These are phyloP conservation scores for Drosophila orosa DNA, from an alignment of 1,140 invertebrate genomes.

Conservation along the genomic window DNA sequence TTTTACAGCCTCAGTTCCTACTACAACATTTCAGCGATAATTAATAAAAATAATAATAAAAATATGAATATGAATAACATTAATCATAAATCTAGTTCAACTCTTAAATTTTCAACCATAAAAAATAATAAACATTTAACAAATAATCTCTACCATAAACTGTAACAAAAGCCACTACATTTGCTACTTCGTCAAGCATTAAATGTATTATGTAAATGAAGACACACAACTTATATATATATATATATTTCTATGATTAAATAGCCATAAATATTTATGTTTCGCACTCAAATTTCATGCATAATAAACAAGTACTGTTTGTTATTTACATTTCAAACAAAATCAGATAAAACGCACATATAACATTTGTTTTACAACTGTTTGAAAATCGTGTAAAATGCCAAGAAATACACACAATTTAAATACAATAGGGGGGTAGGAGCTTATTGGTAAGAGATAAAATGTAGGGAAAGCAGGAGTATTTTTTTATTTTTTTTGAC, in stretches of 20 bases:
- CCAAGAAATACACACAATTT: slow-evolving; percentile 1
- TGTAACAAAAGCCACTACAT: not conserved
- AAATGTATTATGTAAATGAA: slow-evolving; percentile 2
- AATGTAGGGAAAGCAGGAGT: not conserved
- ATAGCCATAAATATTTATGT: not conserved
- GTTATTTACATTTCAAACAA: not conserved
- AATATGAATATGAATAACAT: not conserved
- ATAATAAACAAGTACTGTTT: not conserved
- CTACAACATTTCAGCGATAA: not conserved
- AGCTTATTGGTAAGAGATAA: slow-evolving; percentile 9
- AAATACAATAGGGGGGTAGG: not conserved
- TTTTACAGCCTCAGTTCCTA: not conserved
- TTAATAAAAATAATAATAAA: not conserved
- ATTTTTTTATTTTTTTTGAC: not conserved
- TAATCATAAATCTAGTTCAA: not conserved
- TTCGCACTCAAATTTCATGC: not conserved
- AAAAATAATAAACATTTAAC: not conserved
- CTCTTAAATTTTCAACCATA: not conserved
- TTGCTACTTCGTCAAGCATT: slow-evolving; percentile 6
- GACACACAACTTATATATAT: not conserved
- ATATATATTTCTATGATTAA: not conserved
- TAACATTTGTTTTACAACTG: slow-evolving; percentile 7
- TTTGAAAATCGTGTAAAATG: slow-evolving; percentile 5
- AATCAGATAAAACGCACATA: slow-evolving; percentile 6
- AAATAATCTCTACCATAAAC: not conserved